phyloP scores from a whole-genome alignment of 2,797 vertebrate species.

The Enteromius paludinosus region DNA sequence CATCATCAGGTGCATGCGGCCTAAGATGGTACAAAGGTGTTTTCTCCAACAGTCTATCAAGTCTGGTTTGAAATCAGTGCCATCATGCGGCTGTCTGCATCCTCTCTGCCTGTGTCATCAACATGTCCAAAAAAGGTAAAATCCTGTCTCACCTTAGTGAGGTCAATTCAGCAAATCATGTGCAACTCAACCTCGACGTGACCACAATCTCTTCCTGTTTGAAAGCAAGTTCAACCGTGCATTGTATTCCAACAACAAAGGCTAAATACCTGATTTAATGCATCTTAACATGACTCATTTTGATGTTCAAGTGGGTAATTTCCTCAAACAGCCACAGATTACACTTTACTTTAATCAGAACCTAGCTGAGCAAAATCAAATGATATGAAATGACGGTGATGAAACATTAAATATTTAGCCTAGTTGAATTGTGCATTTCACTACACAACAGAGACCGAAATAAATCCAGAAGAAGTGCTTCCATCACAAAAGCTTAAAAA shows the following conservation, averaged over 20 bases:
- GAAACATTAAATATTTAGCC: background rate
- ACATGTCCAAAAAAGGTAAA: slow-evolving; percentile 54
- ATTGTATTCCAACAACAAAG: slow-evolving; percentile 53
- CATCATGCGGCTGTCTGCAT: slow-evolving; percentile 13
- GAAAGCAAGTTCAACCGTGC: slow-evolving; percentile 66
- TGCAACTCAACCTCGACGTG: slow-evolving; percentile 47
- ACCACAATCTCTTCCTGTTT: slow-evolving; percentile 58
- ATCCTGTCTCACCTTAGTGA: slow-evolving; percentile 49
- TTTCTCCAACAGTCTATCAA: background rate
- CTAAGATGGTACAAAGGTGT: background rate
- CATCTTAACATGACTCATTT: background rate
- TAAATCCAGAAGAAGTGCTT: background rate
- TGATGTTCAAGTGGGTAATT: background rate
- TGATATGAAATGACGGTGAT: background rate
- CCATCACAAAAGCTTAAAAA: background rate
- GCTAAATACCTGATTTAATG: background rate
- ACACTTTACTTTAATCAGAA: no score
- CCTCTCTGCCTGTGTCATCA: slow-evolving; percentile 25
- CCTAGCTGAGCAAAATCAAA: background rate
- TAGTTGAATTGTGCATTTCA: background rate
- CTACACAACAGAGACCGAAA: background rate
- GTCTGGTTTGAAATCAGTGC: slow-evolving; percentile 30
- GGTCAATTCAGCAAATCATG: slow-evolving; percentile 28
- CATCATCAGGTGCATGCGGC: no score
- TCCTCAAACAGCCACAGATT: background rate